A percentile compares a stretch with the other conserved stretches of the same genome.
phyloP scores from a whole-genome alignment of 2,797 vertebrate genomes.

The Chloroceryle inda region DNA sequence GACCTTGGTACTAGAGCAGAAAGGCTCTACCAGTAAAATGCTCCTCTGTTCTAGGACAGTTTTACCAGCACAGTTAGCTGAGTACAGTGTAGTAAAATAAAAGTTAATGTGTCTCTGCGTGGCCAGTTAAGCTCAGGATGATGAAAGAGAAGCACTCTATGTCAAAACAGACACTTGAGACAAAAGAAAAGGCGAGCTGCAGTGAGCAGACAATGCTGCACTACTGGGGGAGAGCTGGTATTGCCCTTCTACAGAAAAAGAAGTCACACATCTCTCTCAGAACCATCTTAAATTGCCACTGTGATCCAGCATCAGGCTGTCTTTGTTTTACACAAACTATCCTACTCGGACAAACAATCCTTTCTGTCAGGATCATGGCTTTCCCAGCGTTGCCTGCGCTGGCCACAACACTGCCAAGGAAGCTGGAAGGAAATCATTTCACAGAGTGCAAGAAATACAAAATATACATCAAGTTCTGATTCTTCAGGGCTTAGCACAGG shows the following conservation, averaged over 20 bases:
- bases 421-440: not conserved
- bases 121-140: not conserved
- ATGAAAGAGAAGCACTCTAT: not conserved
- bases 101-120: not conserved
- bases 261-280: not conserved
- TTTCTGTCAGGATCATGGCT: not conserved
- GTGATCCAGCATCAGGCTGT: not conserved
- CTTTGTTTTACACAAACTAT: not conserved
- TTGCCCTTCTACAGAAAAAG: not conserved
- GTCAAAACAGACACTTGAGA: not conserved
- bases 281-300: not conserved
- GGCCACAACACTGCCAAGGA: not conserved
- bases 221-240: not conserved
- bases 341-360: not conserved
- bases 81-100: not conserved
- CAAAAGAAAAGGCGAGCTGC: not conserved
- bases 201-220: not conserved
- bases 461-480: too few relatives aligned
- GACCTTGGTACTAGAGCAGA: not conserved
- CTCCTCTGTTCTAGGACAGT: not conserved
- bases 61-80: not conserved
- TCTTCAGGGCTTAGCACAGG: not conserved
- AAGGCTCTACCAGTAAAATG: not conserved
- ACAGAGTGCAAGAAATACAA: not conserved
- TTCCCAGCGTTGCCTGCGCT: not conserved